Conservation (phyloP, 2,797 vertebrate species). For the Cossypha polioptera region DNA sequence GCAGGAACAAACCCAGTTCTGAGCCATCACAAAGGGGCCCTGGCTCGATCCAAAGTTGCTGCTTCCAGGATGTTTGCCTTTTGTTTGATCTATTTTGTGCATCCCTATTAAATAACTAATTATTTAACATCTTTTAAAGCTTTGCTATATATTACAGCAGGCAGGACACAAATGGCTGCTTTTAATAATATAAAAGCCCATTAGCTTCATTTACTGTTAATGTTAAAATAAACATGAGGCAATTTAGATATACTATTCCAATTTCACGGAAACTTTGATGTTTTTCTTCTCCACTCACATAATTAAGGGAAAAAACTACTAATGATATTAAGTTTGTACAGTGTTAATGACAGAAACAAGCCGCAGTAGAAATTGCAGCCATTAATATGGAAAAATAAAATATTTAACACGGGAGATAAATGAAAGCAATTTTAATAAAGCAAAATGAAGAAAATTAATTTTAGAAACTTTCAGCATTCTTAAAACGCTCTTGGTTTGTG, state of each 20-base stretch:
- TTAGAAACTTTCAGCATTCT: slow-evolving; percentile 74
- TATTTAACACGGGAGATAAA: slow-evolving; percentile 84
- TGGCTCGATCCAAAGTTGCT: neutral
- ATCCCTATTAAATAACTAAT: slow-evolving; percentile 85
- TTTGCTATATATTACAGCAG: slow-evolving; percentile 77
- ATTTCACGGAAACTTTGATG: slow-evolving; percentile 87
- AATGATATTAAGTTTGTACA: slow-evolving; percentile 88
- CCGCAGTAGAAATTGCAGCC: slow-evolving; percentile 81
- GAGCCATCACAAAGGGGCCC: neutral
- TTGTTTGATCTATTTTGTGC: slow-evolving; percentile 73
- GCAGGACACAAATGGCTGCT: slow-evolving; percentile 82
- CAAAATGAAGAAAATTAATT: slow-evolving; percentile 87
- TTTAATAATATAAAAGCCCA: slow-evolving; percentile 86
- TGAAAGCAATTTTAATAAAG: slow-evolving; percentile 85
- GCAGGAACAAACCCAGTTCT: neutral
- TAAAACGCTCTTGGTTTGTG: slow-evolving; percentile 48
- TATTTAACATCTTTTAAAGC: slow-evolving; percentile 84
- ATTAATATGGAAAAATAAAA: slow-evolving; percentile 87
- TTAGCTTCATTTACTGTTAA: slow-evolving; percentile 88
- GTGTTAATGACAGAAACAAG: slow-evolving; percentile 85
- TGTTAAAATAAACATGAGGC: slow-evolving; percentile 89
- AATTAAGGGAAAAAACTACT: slow-evolving; percentile 87
- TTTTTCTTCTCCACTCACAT: slow-evolving; percentile 86
- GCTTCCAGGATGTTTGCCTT: slow-evolving; percentile 60
- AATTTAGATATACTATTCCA: slow-evolving; percentile 86